A percentile compares a stretch with the other conserved stretches of the same genome.
phyloP scores from a whole-genome alignment of 1,140 invertebrate genomes.

The Melanaphis sacchari region DNA sequence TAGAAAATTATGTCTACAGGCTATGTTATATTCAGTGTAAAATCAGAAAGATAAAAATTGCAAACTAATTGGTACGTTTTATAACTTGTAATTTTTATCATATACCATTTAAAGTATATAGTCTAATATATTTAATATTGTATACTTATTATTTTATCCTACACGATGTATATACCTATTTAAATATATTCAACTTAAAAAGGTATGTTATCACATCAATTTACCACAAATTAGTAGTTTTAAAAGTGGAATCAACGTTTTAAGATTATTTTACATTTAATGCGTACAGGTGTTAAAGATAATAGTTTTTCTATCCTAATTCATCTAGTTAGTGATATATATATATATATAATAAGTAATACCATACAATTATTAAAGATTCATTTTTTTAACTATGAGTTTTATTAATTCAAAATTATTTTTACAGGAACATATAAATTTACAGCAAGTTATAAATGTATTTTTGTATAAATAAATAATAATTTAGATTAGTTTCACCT shows the following conservation, averaged over 20 bases:
- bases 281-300: neutral
- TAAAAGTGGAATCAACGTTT: neutral
- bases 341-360: neutral
- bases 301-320: neutral
- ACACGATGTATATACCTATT: neutral
- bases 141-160: neutral
- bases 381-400: neutral
- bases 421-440: neutral
- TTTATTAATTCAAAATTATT: neutral
- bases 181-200: neutral
- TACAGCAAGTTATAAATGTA: neutral
- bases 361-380: neutral
- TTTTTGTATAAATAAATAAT: too few species aligned
- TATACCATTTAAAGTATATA: neutral
- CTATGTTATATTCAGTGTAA: neutral
- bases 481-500: too few species aligned
- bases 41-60: neutral
- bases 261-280: neutral
- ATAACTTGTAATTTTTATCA: neutral
- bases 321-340: neutral
- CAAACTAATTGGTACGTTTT: neutral
- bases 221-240: slow-evolving; percentile 1
- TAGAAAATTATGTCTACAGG: neutral
- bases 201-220: neutral
- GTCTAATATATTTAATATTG: neutral